Evolutionary conservation across 1,140 invertebrate genomes (phyloP).

Genomic region (Pseudoatta argentina): DNA sequence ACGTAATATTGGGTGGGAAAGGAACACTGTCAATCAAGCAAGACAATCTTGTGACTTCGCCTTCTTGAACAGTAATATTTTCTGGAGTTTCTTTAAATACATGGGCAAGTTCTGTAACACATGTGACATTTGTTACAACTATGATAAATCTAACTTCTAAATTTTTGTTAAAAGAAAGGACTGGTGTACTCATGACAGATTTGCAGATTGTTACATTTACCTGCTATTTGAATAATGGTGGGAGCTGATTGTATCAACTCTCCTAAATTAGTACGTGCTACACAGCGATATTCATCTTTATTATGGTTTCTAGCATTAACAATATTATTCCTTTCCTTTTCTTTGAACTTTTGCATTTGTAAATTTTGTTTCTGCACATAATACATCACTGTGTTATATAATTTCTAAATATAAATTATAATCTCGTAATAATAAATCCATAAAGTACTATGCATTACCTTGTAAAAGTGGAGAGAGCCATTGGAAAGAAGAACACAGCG

Average conservation of each 20-base stretch:
- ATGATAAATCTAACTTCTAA: neutral
- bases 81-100: constrained; percentile 85
- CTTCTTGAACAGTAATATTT: constrained; percentile 84
- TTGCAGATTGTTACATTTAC: constrained; percentile 67
- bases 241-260: constrained; percentile 81
- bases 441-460: constrained; percentile 69
- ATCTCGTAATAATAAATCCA: neutral
- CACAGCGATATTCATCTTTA: constrained; percentile 82
- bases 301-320: constrained; percentile 65
- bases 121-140: constrained; percentile 26
- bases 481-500: constrained; percentile 79
- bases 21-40: constrained; percentile 88
- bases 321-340: constrained; percentile 74
- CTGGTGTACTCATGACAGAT: neutral
- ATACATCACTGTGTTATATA: neutral
- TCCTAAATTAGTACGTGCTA: constrained; percentile 80
- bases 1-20: constrained; percentile 85
- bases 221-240: constrained; percentile 81
- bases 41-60: constrained; percentile 85
- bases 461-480: constrained; percentile 82
- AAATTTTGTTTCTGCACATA: constrained; percentile 78
- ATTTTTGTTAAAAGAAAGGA: neutral
- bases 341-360: constrained; percentile 81
- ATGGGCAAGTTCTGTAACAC: constrained; percentile 85
- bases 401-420: constrained; percentile 1